Conservation (phyloP, 2,113 vertebrate species). For the Himantopus leucocephalus region DNA sequence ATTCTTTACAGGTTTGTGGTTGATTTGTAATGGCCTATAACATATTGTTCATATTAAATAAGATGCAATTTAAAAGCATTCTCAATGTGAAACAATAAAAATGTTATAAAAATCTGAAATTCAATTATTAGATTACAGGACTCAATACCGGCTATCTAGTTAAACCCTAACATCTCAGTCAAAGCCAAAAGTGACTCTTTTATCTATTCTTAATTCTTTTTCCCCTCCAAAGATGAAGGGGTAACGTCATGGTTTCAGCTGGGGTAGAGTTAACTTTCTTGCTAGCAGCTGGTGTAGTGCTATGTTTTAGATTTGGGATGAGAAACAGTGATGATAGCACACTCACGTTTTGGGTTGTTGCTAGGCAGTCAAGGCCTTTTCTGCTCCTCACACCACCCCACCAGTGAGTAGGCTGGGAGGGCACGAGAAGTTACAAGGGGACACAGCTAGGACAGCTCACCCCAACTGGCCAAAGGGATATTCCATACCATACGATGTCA, state of each 20-base stretch:
- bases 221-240: not conserved
- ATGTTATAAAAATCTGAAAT: not conserved
- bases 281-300: not conserved
- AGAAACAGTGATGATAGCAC: not conserved
- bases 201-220: not conserved
- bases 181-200: not conserved
- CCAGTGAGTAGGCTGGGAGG: not conserved
- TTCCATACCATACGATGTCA: not conserved
- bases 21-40: constrained; percentile 40
- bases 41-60: constrained; percentile 38
- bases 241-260: not conserved
- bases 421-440: not conserved
- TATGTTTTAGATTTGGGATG: not conserved
- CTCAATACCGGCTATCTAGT: not conserved
- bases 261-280: not conserved
- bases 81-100: constrained; percentile 20
- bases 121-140: not conserved
- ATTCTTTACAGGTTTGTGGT: constrained; percentile 53
- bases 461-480: not conserved
- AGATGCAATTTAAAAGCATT: not conserved
- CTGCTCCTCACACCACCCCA: not conserved
- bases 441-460: not conserved
- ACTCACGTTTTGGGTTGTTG: not conserved
- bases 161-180: not conserved
- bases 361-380: not conserved